These are phyloP conservation scores for Kryptolebias ocellatus DNA, from an alignment of 2,797 vertebrate species.

Conservation along the genomic window DNA sequence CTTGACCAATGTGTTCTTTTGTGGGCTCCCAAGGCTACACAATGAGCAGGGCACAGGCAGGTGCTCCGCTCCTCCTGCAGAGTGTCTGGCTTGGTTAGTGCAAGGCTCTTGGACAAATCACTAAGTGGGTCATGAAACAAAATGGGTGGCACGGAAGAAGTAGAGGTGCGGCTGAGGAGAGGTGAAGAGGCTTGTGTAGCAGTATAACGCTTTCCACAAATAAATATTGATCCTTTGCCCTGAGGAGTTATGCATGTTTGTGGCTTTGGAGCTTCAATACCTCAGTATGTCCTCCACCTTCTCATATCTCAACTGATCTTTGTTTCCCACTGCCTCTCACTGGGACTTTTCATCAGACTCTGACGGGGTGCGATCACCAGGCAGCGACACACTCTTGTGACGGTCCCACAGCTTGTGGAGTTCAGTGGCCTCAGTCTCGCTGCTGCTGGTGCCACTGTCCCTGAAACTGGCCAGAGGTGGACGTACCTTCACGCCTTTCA, in stretches of 20 bases:
- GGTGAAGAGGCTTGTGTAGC: slow-evolving; percentile 40
- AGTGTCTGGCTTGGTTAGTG: slow-evolving; percentile 68
- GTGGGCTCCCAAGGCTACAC: slow-evolving; percentile 38
- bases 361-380: slow-evolving; percentile 84
- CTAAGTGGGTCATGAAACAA: slow-evolving; percentile 20
- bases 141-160: slow-evolving; percentile 22
- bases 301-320: slow-evolving; percentile 20
- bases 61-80: slow-evolving; percentile 21
- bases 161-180: slow-evolving; percentile 30
- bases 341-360: slow-evolving; percentile 89
- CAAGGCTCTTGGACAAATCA: slow-evolving; percentile 34
- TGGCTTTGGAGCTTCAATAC: slow-evolving; percentile 57
- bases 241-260: slow-evolving; percentile 74
- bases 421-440: slow-evolving; percentile 91
- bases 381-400: slow-evolving; percentile 87
- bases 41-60: slow-evolving; percentile 45
- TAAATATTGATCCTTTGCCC: slow-evolving; percentile 73
- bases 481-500: slow-evolving; percentile 92
- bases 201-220: slow-evolving; percentile 60
- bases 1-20: slow-evolving; percentile 4
- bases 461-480: slow-evolving; percentile 95
- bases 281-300: slow-evolving; percentile 27
- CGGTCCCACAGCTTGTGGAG: slow-evolving; percentile 94
- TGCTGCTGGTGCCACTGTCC: slow-evolving; percentile 91
- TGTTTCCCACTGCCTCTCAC: slow-evolving; percentile 61